Evolutionary conservation across 2,888 invertebrate species (phyloP).

Genomic region (Lasius fuliginosus): DNA sequence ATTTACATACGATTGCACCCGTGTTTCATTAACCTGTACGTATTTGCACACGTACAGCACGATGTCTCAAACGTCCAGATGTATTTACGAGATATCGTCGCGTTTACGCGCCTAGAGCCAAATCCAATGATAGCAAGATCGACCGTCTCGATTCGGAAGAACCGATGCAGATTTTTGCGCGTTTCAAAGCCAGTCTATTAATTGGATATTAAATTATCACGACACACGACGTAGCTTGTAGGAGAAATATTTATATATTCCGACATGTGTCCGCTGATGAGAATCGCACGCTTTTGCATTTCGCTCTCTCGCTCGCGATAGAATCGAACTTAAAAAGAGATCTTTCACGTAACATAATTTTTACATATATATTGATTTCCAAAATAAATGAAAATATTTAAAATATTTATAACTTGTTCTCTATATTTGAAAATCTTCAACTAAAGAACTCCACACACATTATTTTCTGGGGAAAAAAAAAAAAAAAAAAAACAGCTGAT

Average conservation of each 20-base stretch:
- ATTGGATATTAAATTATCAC: slow-evolving; percentile 8
- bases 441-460: not conserved
- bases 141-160: slow-evolving; percentile 18
- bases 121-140: not conserved
- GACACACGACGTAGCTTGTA: not conserved
- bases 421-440: not conserved
- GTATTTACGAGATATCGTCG: slow-evolving; percentile 29
- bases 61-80: slow-evolving; percentile 14
- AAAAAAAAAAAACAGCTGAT: not conserved
- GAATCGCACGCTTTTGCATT: not conserved
- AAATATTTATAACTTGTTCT: not conserved
- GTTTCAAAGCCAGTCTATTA: slow-evolving; percentile 26
- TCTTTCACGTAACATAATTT: not conserved
- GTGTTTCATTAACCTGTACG: slow-evolving; percentile 75
- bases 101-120: slow-evolving; percentile 28
- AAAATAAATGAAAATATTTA: not conserved
- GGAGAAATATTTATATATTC: slow-evolving; percentile 22
- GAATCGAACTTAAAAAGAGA: not conserved
- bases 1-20: slow-evolving; percentile 77
- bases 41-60: slow-evolving; percentile 48
- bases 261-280: not conserved
- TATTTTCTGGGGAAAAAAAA: too few species aligned
- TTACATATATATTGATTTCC: not conserved
- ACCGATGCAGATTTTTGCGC: slow-evolving; percentile 2
- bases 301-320: not conserved